Evolutionary conservation across 2,888 invertebrate genomes (phyloP).

Genomic region (Eubasilissa splendida): DNA sequence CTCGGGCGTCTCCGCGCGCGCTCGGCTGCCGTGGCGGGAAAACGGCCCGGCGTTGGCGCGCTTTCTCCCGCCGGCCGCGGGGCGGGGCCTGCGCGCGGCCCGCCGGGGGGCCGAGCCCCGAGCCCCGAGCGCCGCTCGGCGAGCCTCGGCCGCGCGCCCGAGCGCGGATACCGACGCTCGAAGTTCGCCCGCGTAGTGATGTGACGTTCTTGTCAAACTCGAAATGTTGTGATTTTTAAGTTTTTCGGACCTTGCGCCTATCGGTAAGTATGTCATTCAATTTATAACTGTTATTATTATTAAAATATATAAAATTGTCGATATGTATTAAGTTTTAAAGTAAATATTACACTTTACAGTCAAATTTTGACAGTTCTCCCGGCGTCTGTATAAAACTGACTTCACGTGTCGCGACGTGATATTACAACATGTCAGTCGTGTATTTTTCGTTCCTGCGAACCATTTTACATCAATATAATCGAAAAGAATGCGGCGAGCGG

Average conservation of each 20-base stretch:
- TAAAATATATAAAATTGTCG: not conserved
- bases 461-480: not conserved
- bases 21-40: constrained; percentile 54
- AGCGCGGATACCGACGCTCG: constrained; percentile 46
- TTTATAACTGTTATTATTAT: not conserved
- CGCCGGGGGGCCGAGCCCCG: constrained; percentile 52
- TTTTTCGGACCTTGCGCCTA: not conserved
- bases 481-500: not conserved
- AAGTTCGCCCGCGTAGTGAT: constrained; percentile 19
- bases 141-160: constrained; percentile 9
- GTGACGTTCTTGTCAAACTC: constrained; percentile 38
- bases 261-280: constrained; percentile 7
- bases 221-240: constrained; percentile 17
- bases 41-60: constrained; percentile 38
- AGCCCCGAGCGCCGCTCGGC: constrained; percentile 24
- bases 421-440: constrained; percentile 42
- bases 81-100: constrained; percentile 44
- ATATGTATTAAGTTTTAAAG: not conserved
- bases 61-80: constrained; percentile 24
- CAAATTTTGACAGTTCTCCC: constrained; percentile 53
- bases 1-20: constrained; percentile 51
- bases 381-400: constrained; percentile 54
- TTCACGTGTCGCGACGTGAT: constrained; percentile 27
- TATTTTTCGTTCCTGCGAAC: not conserved
- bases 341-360: not conserved